These are phyloP conservation scores for Sapajus apella DNA, from an alignment of 2,113 vertebrate species.

Conservation along the genomic window DNA sequence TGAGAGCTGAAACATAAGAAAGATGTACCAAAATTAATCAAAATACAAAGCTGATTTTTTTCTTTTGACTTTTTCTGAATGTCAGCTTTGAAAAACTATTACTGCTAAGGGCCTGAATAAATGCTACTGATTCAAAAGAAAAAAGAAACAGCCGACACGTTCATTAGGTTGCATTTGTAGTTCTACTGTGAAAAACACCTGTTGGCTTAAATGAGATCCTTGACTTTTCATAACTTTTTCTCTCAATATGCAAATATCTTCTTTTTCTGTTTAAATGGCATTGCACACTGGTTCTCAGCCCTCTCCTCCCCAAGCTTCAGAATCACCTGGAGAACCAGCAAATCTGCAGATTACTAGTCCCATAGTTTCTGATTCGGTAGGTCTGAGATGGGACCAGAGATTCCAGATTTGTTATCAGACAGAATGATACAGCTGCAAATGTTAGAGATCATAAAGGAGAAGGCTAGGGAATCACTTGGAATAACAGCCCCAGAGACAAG, in stretches of 20 bases:
- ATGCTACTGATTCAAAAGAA: conserved; percentile 26
- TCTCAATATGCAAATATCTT: background rate
- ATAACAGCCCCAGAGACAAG: background rate
- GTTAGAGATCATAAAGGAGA: background rate
- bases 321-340: background rate
- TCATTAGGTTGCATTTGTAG: conserved; percentile 22
- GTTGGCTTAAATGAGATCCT: conserved; percentile 3
- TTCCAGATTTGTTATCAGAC: conserved; percentile 3
- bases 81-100: conserved; percentile 3
- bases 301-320: background rate
- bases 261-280: background rate
- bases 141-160: background rate
- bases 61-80: background rate
- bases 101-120: conserved; percentile 12
- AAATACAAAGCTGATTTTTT: background rate
- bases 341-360: background rate
- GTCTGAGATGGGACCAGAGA: background rate
- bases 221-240: background rate
- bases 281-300: background rate
- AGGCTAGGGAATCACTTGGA: background rate
- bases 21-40: background rate
- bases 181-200: background rate
- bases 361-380: background rate
- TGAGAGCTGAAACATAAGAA: background rate
- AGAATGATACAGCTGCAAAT: background rate